A percentile compares a stretch with the other conserved stretches of the same genome.
Conservation (phyloP, 2,797 vertebrate species). For the Tangara arthus region DNA sequence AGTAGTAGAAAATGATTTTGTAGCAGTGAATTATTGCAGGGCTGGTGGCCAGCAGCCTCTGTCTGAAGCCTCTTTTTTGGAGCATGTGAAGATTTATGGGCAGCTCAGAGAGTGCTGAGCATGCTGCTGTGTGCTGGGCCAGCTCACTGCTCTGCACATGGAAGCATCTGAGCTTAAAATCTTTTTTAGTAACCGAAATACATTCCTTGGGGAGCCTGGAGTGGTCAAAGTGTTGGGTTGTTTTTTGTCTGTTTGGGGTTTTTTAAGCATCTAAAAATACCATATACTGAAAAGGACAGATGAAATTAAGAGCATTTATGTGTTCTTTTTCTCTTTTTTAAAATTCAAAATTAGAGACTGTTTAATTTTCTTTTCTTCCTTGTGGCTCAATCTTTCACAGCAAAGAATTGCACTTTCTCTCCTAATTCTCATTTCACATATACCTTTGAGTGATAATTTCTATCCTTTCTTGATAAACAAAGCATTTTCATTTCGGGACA, state of each 20-base stretch:
- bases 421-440: neutral
- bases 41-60: neutral
- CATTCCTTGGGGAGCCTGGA: neutral
- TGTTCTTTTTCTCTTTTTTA: neutral
- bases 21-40: conserved; percentile 16
- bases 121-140: neutral
- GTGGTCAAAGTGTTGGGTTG: neutral
- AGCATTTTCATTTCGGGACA: neutral
- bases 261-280: neutral
- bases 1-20: neutral
- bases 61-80: neutral
- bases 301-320: neutral
- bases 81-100: conserved; percentile 49
- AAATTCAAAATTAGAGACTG: neutral
- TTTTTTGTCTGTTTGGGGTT: neutral
- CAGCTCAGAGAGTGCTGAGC: neutral
- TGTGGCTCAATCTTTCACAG: conserved; percentile 30
- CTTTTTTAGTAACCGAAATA: neutral
- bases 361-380: neutral
- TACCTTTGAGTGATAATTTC: conserved; percentile 54
- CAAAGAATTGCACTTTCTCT: neutral
- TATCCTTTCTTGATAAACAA: neutral
- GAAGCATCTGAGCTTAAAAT: neutral
- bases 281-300: neutral
- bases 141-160: neutral